Evolutionary conservation across 2,113 vertebrate species (phyloP).

Genomic region (Strix aluco): DNA sequence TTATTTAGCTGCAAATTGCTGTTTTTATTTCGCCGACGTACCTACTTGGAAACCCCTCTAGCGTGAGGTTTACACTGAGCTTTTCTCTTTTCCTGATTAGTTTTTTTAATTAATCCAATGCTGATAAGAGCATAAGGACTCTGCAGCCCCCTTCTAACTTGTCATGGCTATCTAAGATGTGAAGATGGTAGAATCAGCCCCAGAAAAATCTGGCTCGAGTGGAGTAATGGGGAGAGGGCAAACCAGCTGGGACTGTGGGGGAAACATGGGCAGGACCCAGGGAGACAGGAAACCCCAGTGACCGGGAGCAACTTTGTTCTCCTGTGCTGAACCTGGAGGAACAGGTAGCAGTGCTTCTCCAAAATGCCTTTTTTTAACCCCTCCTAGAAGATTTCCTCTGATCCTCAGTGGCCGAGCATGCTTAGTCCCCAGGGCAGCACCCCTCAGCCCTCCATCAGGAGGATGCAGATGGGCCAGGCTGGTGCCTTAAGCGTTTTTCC

Average conservation of each 20-base stretch:
- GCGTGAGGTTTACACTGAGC: neutral
- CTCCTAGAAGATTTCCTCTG: neutral
- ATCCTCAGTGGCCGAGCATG: neutral
- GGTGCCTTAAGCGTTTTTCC: neutral
- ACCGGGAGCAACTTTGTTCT: neutral
- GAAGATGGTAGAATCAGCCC: neutral
- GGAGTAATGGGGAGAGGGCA: neutral
- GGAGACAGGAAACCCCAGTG: neutral
- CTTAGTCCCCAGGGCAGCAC: neutral
- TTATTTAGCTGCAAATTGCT: conserved; percentile 62
- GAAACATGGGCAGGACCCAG: neutral
- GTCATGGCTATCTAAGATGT: fast-evolving
- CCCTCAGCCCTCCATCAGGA: neutral
- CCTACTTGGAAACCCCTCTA: neutral
- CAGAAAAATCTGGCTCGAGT: fast-evolving
- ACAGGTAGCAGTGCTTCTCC: neutral
- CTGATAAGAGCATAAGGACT: neutral
- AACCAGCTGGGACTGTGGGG: fast-evolving
- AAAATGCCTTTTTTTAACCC: neutral
- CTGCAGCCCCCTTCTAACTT: neutral
- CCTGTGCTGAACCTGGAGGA: neutral
- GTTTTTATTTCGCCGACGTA: neutral
- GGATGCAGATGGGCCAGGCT: neutral
- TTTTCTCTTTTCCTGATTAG: neutral
- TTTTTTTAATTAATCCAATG: conserved; percentile 5